A percentile compares a stretch with the other conserved stretches of the same genome.
Conservation (phyloP, 2,797 vertebrate species). For the Scleropages formosus region DNA sequence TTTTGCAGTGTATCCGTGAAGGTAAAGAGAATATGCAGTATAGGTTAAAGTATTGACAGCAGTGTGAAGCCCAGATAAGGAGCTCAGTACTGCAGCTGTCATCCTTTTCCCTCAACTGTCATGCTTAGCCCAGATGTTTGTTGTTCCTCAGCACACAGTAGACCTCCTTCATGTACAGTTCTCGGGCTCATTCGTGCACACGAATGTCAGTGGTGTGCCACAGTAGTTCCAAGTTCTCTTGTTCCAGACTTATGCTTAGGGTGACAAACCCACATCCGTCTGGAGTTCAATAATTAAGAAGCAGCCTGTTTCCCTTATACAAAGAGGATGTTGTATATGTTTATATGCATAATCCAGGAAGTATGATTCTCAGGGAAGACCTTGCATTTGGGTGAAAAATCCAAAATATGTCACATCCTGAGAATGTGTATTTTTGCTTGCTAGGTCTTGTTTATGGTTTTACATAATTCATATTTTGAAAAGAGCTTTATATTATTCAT, state of each 20-base stretch:
- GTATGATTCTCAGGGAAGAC: not conserved
- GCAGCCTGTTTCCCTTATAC: not conserved
- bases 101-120: not conserved
- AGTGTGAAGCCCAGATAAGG: not conserved
- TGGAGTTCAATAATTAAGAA: too few relatives aligned
- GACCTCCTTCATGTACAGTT: not conserved
- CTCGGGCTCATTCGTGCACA: constrained; percentile 1
- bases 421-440: not conserved
- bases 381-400: too few relatives aligned
- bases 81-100: not conserved
- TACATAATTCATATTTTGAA: not conserved
- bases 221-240: not conserved
- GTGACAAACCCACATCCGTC: not conserved
- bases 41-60: not conserved
- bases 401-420: not conserved
- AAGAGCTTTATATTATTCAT: not conserved
- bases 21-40: not conserved
- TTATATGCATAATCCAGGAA: not conserved
- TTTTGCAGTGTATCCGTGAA: not conserved
- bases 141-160: not conserved
- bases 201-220: not conserved
- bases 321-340: not conserved
- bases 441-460: not conserved
- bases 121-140: constrained; percentile 19
- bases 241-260: constrained; percentile 1